Evolutionary conservation across 1,140 invertebrate genomes (phyloP), one percentile per base, ranked within the genome.

Genomic region (Apis dorsata): DNA sequence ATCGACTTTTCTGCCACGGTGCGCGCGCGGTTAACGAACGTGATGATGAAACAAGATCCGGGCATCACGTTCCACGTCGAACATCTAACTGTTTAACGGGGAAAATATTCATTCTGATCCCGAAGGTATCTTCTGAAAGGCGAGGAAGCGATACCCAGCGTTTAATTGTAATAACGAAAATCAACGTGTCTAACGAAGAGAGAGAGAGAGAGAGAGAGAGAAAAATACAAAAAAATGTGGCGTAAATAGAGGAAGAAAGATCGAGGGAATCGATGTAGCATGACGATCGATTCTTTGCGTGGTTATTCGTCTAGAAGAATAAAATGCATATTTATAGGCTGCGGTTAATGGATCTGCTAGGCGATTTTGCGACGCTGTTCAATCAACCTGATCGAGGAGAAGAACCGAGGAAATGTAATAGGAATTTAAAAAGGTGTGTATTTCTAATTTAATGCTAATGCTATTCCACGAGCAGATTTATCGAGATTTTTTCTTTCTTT

Each of bases 291-390:
- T 90, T 88, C 90, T 87, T 79, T 63, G 69, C 85, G 78, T 77
- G 76, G 12, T 17, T 57, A 7, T 57, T 57, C 15, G 51, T 78
- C 77, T 60, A 73, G 34, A 60, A 13, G 62, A 51, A 21, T 55
- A 84, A 89, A 87, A 88, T 88, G 90, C 91, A 91, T 91, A 91
- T 92, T 91, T 90, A 89, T 75, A 90, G 78, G 71, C 83, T 63
- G 59, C 11, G 80, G 69, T 77, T 88, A 90, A 91, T 91, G 89
- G 82, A 91, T 90, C 88, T 49, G 88, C 34, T 44, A 77, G 69
- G 89, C 79, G 89, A 86, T 75, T 71, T 87, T 74, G 76, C 79
- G 79, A 87, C 84, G 90, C 87, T 86, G 89, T 85, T 80, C 76
- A 9, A 21, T 49, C 66, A 5, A 44, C 1, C 9, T 2, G 24